Base-by-base conservation (phyloP, 2,888 invertebrate genomes). In the Callimorpha dominula region DNA sequence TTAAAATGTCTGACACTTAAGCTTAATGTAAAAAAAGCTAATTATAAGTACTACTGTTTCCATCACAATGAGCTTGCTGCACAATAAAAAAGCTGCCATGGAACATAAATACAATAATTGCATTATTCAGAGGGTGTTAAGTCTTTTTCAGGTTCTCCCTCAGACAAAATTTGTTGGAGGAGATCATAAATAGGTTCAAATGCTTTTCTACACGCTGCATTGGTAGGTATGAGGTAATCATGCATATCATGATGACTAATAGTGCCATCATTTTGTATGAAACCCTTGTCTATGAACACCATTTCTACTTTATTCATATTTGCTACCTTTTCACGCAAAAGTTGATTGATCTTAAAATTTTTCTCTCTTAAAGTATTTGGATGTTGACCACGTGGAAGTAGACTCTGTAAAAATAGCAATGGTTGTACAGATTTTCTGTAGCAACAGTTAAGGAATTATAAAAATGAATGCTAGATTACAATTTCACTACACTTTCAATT, bases 231-330 rank as follows among this genome's bases (percentile, higher is more conserved):
- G 68, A 99, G 96, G 92, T 98, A 99, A 93, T 99, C 99, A 89
- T 98, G 97, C 98, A 99, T 98, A 90, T 99, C 99, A 87, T 97
- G 97, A 88, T 98, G 98, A 89, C 98, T 98, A 75, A 99, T 98
- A 65, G 97, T 97, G 5, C 98, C 98, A 94, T 98, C 98, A 66
- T 96, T 96, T 91, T 98, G 97, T 72, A 98, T 95, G 81, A 98
- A 96, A 66, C 97, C 97, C 87, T 98, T 97, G 87, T 98, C 98
- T 86, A 98, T 97, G 79, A 96, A 94, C 63, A 99, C 97, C 87
- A 97, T 96, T 94, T 98, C 98, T 71, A 98, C 97, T 90, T 97
- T 97, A 78, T 96, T 94, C 85, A 97, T 93, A 79, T 96, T 96
- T 81, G 93, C 89, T 81, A 97, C 96, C 88, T 97, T 97, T 79